phyloP scores from a whole-genome alignment of 1,140 invertebrate genomes.

The Dreissena polymorpha region DNA sequence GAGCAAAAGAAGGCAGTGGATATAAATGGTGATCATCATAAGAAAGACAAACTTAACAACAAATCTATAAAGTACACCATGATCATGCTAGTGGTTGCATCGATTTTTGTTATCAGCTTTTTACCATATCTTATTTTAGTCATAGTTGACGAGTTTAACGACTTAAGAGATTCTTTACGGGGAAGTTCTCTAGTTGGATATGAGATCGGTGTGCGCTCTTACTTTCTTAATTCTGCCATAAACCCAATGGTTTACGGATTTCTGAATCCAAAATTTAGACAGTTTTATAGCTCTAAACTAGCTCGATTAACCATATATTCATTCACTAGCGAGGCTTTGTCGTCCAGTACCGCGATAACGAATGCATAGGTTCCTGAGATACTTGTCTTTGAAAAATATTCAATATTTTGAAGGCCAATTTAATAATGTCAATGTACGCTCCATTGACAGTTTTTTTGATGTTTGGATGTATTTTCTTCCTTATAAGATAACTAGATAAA shows the following conservation, averaged over 20 bases:
- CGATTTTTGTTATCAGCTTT: slow-evolving; percentile 27
- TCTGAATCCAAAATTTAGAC: slow-evolving; percentile 56
- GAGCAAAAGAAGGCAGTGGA: not conserved
- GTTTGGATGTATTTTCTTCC: no score
- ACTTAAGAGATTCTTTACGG: not conserved
- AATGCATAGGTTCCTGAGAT: no score
- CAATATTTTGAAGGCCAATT: no score
- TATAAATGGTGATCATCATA: not conserved
- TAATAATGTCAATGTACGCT: no score
- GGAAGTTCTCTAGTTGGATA: slow-evolving; percentile 50
- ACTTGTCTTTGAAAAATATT: no score
- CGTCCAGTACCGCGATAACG: no score
- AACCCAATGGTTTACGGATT: slow-evolving; percentile 63
- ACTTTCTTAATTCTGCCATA: slow-evolving; percentile 52
- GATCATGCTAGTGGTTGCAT: slow-evolving; percentile 25
- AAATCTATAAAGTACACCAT: slow-evolving; percentile 10
- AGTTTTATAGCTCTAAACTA: not conserved
- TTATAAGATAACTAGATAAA: no score
- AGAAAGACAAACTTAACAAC: not conserved
- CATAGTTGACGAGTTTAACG: not conserved
- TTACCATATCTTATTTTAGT: slow-evolving; percentile 15
- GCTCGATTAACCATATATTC: no score
- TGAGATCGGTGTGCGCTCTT: slow-evolving; percentile 57
- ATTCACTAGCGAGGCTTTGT: no score
- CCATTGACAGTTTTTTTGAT: no score